phyloP scores from a whole-genome alignment of 35 echinoderm and acorn worm genomes.

The Chiridota heheva region DNA sequence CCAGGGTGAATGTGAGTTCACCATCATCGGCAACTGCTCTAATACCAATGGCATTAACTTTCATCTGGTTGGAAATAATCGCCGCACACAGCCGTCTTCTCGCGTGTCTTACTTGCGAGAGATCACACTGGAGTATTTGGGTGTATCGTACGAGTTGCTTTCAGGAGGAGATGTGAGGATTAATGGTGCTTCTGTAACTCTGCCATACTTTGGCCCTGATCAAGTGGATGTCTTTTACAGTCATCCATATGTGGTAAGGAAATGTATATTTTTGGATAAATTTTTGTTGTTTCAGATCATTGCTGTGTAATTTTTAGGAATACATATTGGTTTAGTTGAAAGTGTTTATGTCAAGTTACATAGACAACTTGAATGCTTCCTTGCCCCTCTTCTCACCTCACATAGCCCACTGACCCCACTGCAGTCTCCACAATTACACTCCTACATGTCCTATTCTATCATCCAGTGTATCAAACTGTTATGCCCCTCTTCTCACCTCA shows the following conservation, averaged over 20 bases:
- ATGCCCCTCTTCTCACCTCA: too few relatives aligned
- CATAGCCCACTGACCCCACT: too few relatives aligned
- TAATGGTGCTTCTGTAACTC: constrained; percentile 48
- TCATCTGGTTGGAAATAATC: constrained; percentile 66
- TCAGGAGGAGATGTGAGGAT: constrained; percentile 53
- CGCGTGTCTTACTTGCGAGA: constrained; percentile 59
- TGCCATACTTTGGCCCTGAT: constrained; percentile 21
- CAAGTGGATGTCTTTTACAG: constrained; percentile 15
- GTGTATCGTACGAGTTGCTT: constrained; percentile 47
- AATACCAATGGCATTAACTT: constrained; percentile 28
- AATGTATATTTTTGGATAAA: too few relatives aligned
- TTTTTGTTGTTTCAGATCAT: too few relatives aligned
- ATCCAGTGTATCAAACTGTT: too few relatives aligned
- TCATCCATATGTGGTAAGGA: constrained; percentile 9
- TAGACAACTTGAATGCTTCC: too few relatives aligned
- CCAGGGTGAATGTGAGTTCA: constrained; percentile 88
- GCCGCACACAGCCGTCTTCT: constrained; percentile 44
- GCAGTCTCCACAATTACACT: too few relatives aligned
- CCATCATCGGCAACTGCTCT: constrained; percentile 61
- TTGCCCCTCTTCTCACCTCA: too few relatives aligned
- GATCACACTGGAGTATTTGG: constrained; percentile 50
- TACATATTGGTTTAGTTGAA: too few relatives aligned
- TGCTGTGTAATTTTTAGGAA: too few relatives aligned
- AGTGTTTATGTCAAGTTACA: too few relatives aligned
- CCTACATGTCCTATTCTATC: too few relatives aligned